Percentiles rank a stretch among this genome's conserved stretches.
These are phyloP conservation scores for Phlogophora meticulosa DNA, from an alignment of 2,888 invertebrate species.

Conservation along the genomic window DNA sequence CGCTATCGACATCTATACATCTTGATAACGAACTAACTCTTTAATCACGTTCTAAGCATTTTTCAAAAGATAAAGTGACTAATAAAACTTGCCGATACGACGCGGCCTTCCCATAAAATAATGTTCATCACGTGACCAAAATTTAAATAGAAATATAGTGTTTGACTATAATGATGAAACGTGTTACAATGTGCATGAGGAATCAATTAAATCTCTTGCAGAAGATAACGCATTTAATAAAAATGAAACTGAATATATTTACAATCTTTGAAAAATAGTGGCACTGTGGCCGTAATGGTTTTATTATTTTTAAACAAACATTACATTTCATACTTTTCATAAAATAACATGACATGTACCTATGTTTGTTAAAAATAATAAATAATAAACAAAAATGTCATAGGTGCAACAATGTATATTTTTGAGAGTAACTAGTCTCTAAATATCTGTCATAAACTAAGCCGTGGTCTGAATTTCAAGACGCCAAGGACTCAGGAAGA, in stretches of 20 bases:
- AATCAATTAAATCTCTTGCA: constrained; percentile 8
- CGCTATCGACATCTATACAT: constrained; percentile 54
- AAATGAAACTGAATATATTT: background rate
- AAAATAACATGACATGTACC: no score
- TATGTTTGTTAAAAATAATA: no score
- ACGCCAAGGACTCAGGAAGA: no score
- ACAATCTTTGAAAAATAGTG: background rate
- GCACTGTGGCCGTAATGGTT: background rate
- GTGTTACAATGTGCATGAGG: constrained; percentile 52
- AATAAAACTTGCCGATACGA: constrained; percentile 24
- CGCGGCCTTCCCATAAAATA: constrained; percentile 23
- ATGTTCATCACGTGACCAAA: constrained; percentile 48
- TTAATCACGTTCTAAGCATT: constrained; percentile 51
- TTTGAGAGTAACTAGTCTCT: no score
- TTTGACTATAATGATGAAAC: constrained; percentile 33
- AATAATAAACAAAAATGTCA: no score
- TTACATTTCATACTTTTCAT: no score
- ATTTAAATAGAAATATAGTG: constrained; percentile 25
- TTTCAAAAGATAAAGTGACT: constrained; percentile 40
- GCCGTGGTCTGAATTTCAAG: no score
- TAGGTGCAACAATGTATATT: no score
- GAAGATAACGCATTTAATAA: constrained; percentile 9
- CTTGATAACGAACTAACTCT: constrained; percentile 54
- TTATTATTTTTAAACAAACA: no score
- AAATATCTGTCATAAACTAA: no score